phyloP scores from a whole-genome alignment of 2,888 invertebrate species.

The Notodonta dromedarius region DNA sequence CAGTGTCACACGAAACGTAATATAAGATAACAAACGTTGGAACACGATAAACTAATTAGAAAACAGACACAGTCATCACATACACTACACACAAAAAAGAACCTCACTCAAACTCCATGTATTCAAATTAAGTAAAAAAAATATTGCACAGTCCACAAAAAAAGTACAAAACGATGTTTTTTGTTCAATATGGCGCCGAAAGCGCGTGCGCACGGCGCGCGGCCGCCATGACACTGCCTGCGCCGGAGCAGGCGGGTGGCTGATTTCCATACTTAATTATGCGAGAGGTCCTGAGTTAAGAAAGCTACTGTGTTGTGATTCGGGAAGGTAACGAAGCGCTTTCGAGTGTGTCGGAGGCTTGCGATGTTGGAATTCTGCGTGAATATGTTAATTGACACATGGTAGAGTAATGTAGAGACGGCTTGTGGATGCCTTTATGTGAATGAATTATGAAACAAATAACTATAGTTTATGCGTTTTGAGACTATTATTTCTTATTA shows the following conservation, averaged over 20 bases:
- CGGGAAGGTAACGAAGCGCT: conserved; percentile 1
- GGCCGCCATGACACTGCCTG: conserved; percentile 76
- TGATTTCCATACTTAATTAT: conserved; percentile 72
- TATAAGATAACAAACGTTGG: conserved; percentile 44
- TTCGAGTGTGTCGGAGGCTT: background rate
- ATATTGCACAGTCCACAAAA: conserved; percentile 24
- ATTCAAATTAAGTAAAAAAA: conserved; percentile 21
- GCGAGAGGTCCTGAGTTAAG: conserved; percentile 51
- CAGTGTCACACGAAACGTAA: conserved; percentile 24
- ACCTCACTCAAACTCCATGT: conserved; percentile 26
- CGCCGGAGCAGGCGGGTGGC: conserved; percentile 55
- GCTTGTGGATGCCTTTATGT: background rate
- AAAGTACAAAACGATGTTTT: conserved; percentile 13
- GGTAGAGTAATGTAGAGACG: background rate
- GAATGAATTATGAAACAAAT: background rate
- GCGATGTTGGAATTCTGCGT: conserved; percentile 17
- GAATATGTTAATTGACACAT: conserved; percentile 3
- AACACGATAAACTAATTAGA: conserved; percentile 52
- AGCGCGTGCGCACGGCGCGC: conserved; percentile 67
- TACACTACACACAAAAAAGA: conserved; percentile 15
- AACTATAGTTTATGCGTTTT: too few species aligned
- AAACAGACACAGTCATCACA: conserved; percentile 47
- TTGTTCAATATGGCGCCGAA: conserved; percentile 47
- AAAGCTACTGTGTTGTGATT: conserved; percentile 13
- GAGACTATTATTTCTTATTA: too few species aligned